A percentile compares a stretch with the other conserved stretches of the same genome.
Evolutionary conservation across 2,888 invertebrate species (phyloP).

Genomic region (Drepana falcataria): DNA sequence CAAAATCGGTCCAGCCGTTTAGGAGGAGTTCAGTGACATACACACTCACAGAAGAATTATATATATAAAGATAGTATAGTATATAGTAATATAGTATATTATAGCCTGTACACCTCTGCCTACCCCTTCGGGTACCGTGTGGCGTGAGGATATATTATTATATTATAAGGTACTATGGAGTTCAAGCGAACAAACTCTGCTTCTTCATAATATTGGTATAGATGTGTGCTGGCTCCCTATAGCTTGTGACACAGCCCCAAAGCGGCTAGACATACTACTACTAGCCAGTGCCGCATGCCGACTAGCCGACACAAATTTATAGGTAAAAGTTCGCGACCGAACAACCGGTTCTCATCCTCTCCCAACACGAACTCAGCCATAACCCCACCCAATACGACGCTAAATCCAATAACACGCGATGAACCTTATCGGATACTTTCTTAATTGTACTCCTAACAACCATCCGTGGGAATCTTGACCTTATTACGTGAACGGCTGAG

Average conservation of each 20-base stretch:
- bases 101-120: too few relatives aligned
- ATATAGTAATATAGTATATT: too few relatives aligned
- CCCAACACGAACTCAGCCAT: slow-evolving; percentile 45
- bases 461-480: slow-evolving; percentile 60
- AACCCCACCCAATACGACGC: slow-evolving; percentile 40
- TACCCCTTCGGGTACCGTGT: too few relatives aligned
- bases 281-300: slow-evolving; percentile 50
- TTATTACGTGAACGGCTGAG: slow-evolving; percentile 50
- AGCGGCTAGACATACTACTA: slow-evolving; percentile 67
- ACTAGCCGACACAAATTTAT: slow-evolving; percentile 76
- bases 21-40: too few relatives aligned
- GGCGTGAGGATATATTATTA: too few relatives aligned
- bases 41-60: too few relatives aligned
- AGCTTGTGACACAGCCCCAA: slow-evolving; percentile 39
- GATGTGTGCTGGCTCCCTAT: slow-evolving; percentile 21
- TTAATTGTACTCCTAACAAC: slow-evolving; percentile 65
- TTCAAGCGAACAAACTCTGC: too few relatives aligned
- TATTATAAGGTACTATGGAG: too few relatives aligned
- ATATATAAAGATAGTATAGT: too few relatives aligned
- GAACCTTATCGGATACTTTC: slow-evolving; percentile 73
- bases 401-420: slow-evolving; percentile 33
- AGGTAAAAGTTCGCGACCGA: slow-evolving; percentile 79
- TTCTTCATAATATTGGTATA: too few relatives aligned
- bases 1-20: too few relatives aligned
- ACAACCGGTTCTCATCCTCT: slow-evolving; percentile 54